Percentiles rank a stretch among this genome's conserved stretches.
phyloP scores from a whole-genome alignment of 2,113 vertebrate genomes.

The Bufo gargarizans region DNA sequence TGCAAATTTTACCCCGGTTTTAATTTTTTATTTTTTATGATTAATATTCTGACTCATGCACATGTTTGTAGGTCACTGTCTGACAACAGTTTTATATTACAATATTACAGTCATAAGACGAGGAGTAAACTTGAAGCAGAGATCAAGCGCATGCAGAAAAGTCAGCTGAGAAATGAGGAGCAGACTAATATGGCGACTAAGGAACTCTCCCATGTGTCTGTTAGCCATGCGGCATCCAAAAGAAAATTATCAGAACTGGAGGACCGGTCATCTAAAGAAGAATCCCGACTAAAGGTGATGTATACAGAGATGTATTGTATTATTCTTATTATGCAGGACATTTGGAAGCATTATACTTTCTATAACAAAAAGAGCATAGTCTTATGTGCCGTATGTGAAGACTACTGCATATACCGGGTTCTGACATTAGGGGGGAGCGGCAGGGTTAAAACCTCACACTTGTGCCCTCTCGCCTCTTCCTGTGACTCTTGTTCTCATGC shows the following conservation, averaged over 20 bases:
- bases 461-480: too few species aligned
- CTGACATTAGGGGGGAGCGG: too few species aligned
- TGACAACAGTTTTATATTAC: constrained; percentile 52
- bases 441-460: too few species aligned
- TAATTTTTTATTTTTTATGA: neutral
- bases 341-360: neutral
- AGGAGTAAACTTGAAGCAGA: constrained; percentile 57
- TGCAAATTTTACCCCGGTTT: neutral
- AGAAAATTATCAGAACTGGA: constrained; percentile 69
- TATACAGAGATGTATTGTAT: neutral
- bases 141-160: constrained; percentile 65
- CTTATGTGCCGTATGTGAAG: neutral
- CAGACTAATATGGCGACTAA: constrained; percentile 69
- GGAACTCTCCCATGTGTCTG: constrained; percentile 67
- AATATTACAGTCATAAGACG: constrained; percentile 61
- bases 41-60: neutral
- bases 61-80: constrained; percentile 13
- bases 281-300: constrained; percentile 67
- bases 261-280: constrained; percentile 61
- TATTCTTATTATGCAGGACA: neutral
- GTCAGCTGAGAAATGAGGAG: constrained; percentile 69
- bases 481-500: too few species aligned
- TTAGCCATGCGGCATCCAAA: constrained; percentile 65
- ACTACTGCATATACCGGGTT: too few species aligned
- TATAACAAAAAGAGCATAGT: neutral